Conservation (phyloP, 2,797 vertebrate species). For the Halcyon smyrnensis region DNA sequence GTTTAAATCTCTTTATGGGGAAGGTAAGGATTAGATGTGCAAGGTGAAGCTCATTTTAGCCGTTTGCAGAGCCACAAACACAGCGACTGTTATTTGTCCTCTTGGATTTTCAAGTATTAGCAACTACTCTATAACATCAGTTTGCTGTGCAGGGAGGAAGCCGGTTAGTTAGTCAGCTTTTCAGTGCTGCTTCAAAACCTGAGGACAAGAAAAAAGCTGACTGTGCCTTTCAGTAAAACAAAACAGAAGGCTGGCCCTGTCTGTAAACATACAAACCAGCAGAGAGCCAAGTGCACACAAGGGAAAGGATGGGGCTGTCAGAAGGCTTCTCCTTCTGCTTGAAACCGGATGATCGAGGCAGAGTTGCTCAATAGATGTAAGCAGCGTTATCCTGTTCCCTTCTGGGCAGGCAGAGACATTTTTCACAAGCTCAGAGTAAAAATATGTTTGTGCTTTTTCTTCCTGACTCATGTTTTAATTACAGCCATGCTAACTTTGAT, state of each 20-base stretch:
- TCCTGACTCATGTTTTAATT: neutral
- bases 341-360: neutral
- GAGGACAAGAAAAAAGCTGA: accelerated
- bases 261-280: neutral
- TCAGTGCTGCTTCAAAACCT: neutral
- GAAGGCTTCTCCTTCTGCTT: neutral
- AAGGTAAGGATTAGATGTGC: neutral
- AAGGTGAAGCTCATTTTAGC: neutral
- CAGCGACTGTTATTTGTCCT: neutral
- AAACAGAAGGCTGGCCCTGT: neutral
- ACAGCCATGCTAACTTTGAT: neutral
- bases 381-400: neutral
- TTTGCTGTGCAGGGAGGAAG: neutral
- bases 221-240: neutral
- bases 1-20: neutral
- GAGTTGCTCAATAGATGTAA: neutral
- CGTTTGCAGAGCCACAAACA: neutral
- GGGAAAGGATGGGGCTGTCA: accelerated
- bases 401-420: neutral
- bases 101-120: neutral
- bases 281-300: neutral
- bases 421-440: neutral
- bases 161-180: neutral
- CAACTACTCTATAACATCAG: neutral
- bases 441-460: neutral